Evolutionary conservation across 2,797 vertebrate genomes (phyloP).

Genomic region (Trachurus trachurus): DNA sequence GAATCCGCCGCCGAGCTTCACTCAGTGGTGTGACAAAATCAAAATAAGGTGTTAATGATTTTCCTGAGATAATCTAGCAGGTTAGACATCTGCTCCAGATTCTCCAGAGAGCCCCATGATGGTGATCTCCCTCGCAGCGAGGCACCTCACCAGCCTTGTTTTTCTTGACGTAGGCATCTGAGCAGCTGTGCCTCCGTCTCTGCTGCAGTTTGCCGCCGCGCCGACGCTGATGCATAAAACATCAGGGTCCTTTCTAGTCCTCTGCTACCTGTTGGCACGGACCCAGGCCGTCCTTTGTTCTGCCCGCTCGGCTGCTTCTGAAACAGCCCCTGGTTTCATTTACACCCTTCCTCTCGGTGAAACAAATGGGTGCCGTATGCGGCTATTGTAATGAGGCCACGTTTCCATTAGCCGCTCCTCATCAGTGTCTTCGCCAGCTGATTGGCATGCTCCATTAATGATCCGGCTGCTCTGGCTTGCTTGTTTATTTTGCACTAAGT

Average conservation of each 20-base stretch:
- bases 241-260: slow-evolving; percentile 37
- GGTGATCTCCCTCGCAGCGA: slow-evolving; percentile 4
- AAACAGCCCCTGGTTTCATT: slow-evolving; percentile 43
- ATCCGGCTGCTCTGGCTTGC: slow-evolving; percentile 62
- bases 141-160: not conserved
- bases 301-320: slow-evolving; percentile 30
- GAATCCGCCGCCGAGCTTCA: not conserved
- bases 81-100: slow-evolving; percentile 19
- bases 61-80: slow-evolving; percentile 8
- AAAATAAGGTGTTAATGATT: not conserved
- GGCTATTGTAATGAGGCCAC: slow-evolving; percentile 48
- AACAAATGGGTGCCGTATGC: slow-evolving; percentile 42
- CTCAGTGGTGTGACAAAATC: not conserved
- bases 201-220: not conserved
- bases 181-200: slow-evolving; percentile 39
- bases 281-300: slow-evolving; percentile 49
- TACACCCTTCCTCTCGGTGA: slow-evolving; percentile 22
- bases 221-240: slow-evolving; percentile 54
- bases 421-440: slow-evolving; percentile 52
- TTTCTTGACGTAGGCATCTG: not conserved
- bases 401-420: slow-evolving; percentile 59
- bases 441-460: slow-evolving; percentile 58
- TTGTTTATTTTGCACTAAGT: slow-evolving; percentile 49
- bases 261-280: slow-evolving; percentile 47
- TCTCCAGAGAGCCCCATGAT: not conserved